Evolutionary conservation across 1,140 invertebrate genomes (phyloP).

Genomic region (Drosophila eugracilis): DNA sequence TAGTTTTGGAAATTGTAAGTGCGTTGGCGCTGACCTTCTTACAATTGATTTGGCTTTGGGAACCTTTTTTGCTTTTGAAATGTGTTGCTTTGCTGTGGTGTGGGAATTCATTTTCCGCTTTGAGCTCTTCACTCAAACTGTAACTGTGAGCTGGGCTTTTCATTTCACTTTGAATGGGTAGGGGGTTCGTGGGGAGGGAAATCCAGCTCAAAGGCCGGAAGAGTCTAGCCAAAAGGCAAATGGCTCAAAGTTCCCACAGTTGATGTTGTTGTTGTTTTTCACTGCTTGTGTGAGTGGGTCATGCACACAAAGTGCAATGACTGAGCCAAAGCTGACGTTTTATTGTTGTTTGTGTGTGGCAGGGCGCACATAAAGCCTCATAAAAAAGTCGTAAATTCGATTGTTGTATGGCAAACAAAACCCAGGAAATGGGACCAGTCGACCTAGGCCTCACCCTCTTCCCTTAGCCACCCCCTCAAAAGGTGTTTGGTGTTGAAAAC

Average conservation of each 20-base stretch:
- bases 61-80: no score
- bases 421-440: slow-evolving; percentile 70
- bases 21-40: slow-evolving; percentile 65
- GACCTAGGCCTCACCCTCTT: slow-evolving; percentile 32
- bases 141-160: slow-evolving; percentile 62
- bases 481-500: slow-evolving; percentile 81
- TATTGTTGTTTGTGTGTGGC: slow-evolving; percentile 66
- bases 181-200: neutral
- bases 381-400: slow-evolving; percentile 82
- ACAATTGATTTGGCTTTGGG: slow-evolving; percentile 65
- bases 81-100: slow-evolving; percentile 16
- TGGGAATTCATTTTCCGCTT: slow-evolving; percentile 54
- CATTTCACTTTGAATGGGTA: slow-evolving; percentile 28
- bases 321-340: slow-evolving; percentile 75
- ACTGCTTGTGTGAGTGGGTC: slow-evolving; percentile 23
- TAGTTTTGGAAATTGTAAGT: neutral
- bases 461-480: slow-evolving; percentile 59
- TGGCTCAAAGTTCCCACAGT: slow-evolving; percentile 46
- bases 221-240: slow-evolving; percentile 73
- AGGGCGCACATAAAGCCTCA: slow-evolving; percentile 72
- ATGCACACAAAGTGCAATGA: slow-evolving; percentile 74
- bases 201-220: slow-evolving; percentile 72
- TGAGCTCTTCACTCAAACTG: slow-evolving; percentile 69
- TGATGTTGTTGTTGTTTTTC: slow-evolving; percentile 10
- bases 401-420: slow-evolving; percentile 79